These are phyloP conservation scores for Argyrosomus regius DNA, from an alignment of 2,797 vertebrate species.

Conservation along the genomic window DNA sequence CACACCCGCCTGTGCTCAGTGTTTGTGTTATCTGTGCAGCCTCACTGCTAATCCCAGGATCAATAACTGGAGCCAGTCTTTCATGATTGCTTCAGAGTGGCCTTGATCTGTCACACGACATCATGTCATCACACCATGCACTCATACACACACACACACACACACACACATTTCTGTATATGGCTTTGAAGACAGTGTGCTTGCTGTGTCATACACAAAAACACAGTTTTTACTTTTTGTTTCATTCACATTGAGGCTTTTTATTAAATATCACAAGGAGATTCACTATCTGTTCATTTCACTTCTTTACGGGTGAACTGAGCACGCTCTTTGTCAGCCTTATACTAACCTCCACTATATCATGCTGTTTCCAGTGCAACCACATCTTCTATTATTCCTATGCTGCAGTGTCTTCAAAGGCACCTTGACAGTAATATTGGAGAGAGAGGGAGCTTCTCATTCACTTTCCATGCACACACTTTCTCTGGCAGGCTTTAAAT, in stretches of 20 bases:
- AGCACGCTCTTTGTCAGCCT: background rate
- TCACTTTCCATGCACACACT: constrained; percentile 50
- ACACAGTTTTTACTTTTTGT: background rate
- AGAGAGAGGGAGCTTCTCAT: constrained; percentile 25
- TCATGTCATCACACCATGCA: constrained; percentile 44
- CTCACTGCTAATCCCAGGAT: constrained; percentile 64
- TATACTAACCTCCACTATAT: background rate
- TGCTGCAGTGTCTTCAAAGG: constrained; percentile 54
- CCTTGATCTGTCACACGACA: constrained; percentile 69
- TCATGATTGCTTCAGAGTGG: constrained; percentile 63
- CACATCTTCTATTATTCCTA: constrained; percentile 22
- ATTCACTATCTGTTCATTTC: background rate
- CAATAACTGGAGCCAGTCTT: constrained; percentile 66
- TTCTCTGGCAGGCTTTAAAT: constrained; percentile 41
- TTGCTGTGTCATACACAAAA: background rate
- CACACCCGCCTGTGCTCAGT: background rate
- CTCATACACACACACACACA: constrained; percentile 5
- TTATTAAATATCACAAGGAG: background rate
- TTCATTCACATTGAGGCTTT: background rate
- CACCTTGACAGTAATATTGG: constrained; percentile 51
- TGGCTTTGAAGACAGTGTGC: background rate
- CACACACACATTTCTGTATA: background rate
- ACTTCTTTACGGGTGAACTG: background rate
- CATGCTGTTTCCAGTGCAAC: constrained; percentile 5
- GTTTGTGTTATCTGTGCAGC: constrained; percentile 42